These are phyloP conservation scores for Athalia circularis DNA, from an alignment of 2,888 invertebrate genomes.

Conservation along the genomic window DNA sequence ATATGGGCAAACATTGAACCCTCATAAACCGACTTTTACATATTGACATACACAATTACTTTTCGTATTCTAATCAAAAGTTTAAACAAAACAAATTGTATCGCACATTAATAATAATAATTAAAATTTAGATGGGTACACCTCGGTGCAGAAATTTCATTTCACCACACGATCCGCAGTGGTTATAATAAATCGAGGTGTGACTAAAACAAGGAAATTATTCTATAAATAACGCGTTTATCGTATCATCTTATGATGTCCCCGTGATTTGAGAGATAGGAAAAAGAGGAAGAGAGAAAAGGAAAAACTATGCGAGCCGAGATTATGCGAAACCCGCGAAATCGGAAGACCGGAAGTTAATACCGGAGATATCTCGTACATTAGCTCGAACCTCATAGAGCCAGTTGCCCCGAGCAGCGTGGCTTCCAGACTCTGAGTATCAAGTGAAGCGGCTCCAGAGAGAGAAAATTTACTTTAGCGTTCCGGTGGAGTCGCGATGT, in stretches of 20 bases:
- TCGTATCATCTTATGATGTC: no score
- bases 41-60: conserved; percentile 5
- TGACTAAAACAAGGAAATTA: no score
- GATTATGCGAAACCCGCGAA: not conserved
- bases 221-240: no score
- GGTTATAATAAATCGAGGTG: no score
- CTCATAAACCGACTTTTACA: not conserved
- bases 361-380: not conserved
- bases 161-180: no score
- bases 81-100: not conserved
- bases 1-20: not conserved
- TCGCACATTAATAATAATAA: no score
- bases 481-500: conserved; percentile 52
- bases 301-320: not conserved
- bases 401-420: conserved; percentile 47
- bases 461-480: conserved; percentile 30
- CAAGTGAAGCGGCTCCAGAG: conserved; percentile 53
- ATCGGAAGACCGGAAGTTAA: not conserved
- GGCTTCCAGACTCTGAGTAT: conserved; percentile 61
- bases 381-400: not conserved
- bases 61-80: conserved; percentile 6
- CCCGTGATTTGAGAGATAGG: not conserved
- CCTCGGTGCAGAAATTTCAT: no score
- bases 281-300: not conserved
- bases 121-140: no score